phyloP scores from a whole-genome alignment of 2,888 invertebrate genomes.

The Andrena dorsata region DNA sequence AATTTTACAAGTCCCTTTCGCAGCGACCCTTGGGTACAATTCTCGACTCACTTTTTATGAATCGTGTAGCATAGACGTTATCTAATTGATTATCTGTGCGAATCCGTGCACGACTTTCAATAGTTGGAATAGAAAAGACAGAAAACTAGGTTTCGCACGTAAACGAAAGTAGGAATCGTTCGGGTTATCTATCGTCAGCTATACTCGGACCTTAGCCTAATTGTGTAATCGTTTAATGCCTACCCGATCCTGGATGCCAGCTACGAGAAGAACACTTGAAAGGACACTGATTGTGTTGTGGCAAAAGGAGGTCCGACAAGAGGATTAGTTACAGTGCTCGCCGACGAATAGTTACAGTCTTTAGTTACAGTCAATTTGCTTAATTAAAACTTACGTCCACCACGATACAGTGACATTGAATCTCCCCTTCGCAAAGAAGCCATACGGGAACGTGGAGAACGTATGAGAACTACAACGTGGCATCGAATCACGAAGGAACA shows the following conservation, averaged over 20 bases:
- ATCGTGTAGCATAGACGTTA: slow-evolving; percentile 20
- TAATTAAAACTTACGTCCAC: background rate
- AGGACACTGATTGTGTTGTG: slow-evolving; percentile 43
- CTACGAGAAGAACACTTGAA: slow-evolving; percentile 62
- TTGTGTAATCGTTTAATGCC: slow-evolving; percentile 12
- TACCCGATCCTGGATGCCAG: slow-evolving; percentile 12
- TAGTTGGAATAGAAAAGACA: slow-evolving; percentile 41
- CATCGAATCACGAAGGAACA: slow-evolving; percentile 27
- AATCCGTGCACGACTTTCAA: slow-evolving; percentile 45
- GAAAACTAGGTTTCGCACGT: slow-evolving; percentile 4
- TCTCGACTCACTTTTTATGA: background rate
- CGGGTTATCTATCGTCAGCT: background rate
- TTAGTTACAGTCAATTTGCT: slow-evolving; percentile 1
- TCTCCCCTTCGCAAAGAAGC: background rate
- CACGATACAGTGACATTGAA: background rate
- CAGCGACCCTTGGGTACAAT: slow-evolving; percentile 6
- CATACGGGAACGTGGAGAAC: background rate
- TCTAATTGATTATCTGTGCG: slow-evolving; percentile 58
- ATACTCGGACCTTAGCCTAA: slow-evolving; percentile 35
- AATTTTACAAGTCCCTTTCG: slow-evolving; percentile 25
- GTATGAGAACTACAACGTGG: background rate
- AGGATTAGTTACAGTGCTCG: slow-evolving; percentile 13
- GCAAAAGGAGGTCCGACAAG: slow-evolving; percentile 14
- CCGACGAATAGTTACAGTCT: background rate
- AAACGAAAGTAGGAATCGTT: slow-evolving; percentile 43